Evolutionary conservation across 2,888 invertebrate species (phyloP).

Genomic region (Hoplodrina blanda): DNA sequence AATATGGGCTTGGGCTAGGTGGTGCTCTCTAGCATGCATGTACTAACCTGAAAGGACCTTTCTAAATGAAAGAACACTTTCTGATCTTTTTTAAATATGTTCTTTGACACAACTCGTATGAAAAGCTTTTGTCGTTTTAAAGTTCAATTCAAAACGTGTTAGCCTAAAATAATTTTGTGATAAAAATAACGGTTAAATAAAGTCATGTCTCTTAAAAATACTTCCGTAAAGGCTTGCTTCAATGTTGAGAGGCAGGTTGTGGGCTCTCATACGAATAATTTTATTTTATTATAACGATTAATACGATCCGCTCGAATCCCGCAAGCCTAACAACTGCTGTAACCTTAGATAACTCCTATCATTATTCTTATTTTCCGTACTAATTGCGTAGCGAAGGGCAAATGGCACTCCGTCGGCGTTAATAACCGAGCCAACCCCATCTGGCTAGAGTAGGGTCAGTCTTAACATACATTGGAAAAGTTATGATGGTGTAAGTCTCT

Average conservation of each 20-base stretch:
- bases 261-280: neutral
- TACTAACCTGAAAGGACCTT: no score
- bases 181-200: neutral
- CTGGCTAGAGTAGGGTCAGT: neutral
- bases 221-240: neutral
- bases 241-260: neutral
- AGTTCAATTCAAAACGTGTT: neutral
- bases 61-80: no score
- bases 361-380: conserved; percentile 26
- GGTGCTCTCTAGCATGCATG: no score
- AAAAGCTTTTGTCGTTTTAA: no score
- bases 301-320: neutral
- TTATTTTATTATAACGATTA: conserved; percentile 1
- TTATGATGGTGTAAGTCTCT: neutral
- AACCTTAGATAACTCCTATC: conserved; percentile 23
- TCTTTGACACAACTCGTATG: no score
- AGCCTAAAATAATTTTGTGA: neutral
- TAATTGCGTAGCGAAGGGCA: conserved; percentile 35
- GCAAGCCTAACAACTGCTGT: conserved; percentile 21
- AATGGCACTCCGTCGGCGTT: conserved; percentile 23
- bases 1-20: no score
- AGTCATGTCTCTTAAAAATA: neutral
- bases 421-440: conserved; percentile 24
- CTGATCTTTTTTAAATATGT: no score
- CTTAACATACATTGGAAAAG: neutral